phyloP scores from a whole-genome alignment of 2,113 vertebrate species.

The Gallinago paraguaiae region DNA sequence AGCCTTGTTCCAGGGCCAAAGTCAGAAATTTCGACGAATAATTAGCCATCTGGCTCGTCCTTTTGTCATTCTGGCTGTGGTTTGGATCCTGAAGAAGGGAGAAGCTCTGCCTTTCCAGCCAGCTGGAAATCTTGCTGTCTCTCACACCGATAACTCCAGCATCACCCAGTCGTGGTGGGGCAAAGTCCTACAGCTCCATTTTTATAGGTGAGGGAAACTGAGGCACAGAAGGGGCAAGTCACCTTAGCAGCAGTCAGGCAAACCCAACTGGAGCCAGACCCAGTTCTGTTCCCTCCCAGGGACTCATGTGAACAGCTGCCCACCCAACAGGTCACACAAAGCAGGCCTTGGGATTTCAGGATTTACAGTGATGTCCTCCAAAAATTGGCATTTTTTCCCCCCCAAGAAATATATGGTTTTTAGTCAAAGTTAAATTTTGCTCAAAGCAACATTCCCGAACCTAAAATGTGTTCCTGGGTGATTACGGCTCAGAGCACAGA shows the following conservation, averaged over 20 bases:
- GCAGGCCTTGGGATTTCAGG: not conserved
- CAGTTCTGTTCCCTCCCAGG: not conserved
- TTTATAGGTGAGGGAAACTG: not conserved
- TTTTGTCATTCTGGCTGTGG: fast-evolving
- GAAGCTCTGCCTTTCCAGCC: fast-evolving
- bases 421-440: not conserved
- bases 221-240: not conserved
- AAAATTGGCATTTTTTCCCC: not conserved
- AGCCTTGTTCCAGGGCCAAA: not conserved
- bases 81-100: not conserved
- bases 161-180: not conserved
- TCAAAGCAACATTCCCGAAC: not conserved
- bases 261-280: not conserved
- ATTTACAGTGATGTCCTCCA: not conserved
- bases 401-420: not conserved
- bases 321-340: not conserved
- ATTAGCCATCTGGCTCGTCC: not conserved
- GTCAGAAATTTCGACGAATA: not conserved
- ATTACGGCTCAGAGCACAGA: not conserved
- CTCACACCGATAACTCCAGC: not conserved
- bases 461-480: not conserved
- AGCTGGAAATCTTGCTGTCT: not conserved
- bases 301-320: not conserved
- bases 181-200: not conserved
- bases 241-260: not conserved